Conservation (phyloP, 1,140 invertebrate species). For the Colletes latitarsis region DNA sequence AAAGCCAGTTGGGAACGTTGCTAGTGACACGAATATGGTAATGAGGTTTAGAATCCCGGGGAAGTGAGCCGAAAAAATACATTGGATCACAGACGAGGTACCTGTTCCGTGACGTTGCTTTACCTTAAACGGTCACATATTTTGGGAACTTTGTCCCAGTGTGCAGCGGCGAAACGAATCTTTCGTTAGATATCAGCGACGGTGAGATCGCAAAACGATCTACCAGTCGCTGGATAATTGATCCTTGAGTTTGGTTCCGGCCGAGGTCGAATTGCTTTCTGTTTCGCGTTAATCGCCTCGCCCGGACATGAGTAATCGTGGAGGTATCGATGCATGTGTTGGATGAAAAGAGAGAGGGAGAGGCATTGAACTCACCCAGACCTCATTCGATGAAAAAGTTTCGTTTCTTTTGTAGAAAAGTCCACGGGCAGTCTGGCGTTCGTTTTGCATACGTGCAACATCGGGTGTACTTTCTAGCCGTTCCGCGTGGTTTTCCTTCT, state of each 20-base stretch:
- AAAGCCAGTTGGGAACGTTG: too few species aligned
- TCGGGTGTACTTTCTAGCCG: not conserved
- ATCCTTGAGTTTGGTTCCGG: constrained; percentile 58
- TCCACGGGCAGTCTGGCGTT: not conserved
- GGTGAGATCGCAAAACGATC: constrained; percentile 45
- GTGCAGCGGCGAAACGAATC: constrained; percentile 29
- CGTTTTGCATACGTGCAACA: not conserved
- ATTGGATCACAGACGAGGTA: too few species aligned
- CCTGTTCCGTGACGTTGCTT: too few species aligned
- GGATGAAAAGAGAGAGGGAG: constrained; percentile 54
- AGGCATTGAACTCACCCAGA: constrained; percentile 55
- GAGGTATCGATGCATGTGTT: constrained; percentile 52
- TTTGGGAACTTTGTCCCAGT: too few species aligned
- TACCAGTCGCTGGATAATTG: constrained; percentile 53
- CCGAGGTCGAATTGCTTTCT: constrained; percentile 63
- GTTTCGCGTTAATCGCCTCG: constrained; percentile 55
- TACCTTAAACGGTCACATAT: too few species aligned
- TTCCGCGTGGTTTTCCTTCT: not conserved
- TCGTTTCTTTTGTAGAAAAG: constrained; percentile 46
- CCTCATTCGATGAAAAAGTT: constrained; percentile 45
- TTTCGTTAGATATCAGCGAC: constrained; percentile 36
- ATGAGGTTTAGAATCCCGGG: too few species aligned
- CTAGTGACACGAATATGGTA: too few species aligned
- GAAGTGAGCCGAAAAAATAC: too few species aligned
- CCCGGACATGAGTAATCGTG: constrained; percentile 55